A percentile compares a stretch with the other conserved stretches of the same genome.
Conservation (phyloP, 2,113 vertebrate species). For the Erinaceus europaeus region DNA sequence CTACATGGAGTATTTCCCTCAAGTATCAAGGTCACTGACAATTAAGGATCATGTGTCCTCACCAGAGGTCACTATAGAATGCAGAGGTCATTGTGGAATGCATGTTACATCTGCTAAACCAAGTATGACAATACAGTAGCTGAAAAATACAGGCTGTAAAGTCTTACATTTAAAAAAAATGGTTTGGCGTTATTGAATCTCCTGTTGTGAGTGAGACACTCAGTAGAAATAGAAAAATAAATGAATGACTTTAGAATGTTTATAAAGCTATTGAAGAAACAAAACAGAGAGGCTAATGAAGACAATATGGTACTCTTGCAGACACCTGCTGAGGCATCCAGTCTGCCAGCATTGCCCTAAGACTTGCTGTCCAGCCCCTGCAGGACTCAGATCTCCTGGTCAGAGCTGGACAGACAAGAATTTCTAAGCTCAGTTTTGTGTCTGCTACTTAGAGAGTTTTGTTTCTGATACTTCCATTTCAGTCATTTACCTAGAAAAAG, state of each 20-base stretch:
- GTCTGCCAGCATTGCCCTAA: too few species aligned
- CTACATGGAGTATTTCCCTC: slow-evolving; percentile 52
- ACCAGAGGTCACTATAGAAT: slow-evolving; percentile 22
- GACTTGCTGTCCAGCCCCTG: not conserved
- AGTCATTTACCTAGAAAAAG: not conserved
- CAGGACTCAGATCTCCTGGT: not conserved
- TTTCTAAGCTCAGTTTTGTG: not conserved
- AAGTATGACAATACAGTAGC: slow-evolving; percentile 18
- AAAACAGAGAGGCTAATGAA: not conserved
- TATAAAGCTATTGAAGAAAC: not conserved
- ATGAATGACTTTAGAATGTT: not conserved
- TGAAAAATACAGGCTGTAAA: not conserved
- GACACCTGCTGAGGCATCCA: not conserved
- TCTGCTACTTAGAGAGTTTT: not conserved
- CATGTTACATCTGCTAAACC: slow-evolving; percentile 12
- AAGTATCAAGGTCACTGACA: slow-evolving; percentile 46
- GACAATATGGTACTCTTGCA: rapidly evolving
- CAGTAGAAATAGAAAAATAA: not conserved
- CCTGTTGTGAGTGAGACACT: not conserved
- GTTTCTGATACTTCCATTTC: not conserved
- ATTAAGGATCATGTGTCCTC: slow-evolving; percentile 40
- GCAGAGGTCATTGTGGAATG: slow-evolving; percentile 31
- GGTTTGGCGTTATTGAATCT: not conserved
- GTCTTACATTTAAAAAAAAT: not conserved
- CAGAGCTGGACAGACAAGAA: not conserved